Evolutionary conservation across 2,888 invertebrate genomes (phyloP).

Genomic region (Diarsia rubi): DNA sequence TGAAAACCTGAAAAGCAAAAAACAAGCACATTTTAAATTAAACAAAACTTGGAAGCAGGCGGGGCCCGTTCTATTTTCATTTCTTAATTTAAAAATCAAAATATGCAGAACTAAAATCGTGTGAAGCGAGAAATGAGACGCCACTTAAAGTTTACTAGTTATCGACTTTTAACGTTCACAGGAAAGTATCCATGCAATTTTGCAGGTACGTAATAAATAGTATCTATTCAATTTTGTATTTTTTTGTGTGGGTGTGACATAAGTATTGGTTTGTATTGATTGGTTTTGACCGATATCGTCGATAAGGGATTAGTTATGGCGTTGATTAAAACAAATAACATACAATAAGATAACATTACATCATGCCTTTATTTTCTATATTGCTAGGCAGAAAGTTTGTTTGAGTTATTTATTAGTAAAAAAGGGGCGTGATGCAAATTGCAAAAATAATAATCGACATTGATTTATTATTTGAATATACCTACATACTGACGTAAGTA

Average conservation of each 20-base stretch:
- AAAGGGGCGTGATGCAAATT: background rate
- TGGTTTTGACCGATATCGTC: constrained; percentile 12
- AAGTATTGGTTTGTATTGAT: background rate
- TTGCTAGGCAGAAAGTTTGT: background rate
- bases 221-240: background rate
- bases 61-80: no score
- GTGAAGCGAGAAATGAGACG: no score
- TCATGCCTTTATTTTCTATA: background rate
- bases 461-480: background rate
- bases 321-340: constrained; percentile 15
- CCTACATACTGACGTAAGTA: no score
- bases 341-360: background rate
- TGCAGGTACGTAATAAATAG: background rate
- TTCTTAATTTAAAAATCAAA: no score
- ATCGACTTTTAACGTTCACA: no score
- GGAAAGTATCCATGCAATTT: no score
- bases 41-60: no score
- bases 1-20: no score
- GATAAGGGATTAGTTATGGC: background rate
- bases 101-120: no score
- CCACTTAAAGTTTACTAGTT: no score
- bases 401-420: background rate
- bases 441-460: background rate
- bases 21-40: no score
- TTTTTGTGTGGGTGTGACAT: background rate